These are phyloP conservation scores for Pogona vitticeps DNA, from an alignment of 2,113 vertebrate genomes.

Conservation along the genomic window DNA sequence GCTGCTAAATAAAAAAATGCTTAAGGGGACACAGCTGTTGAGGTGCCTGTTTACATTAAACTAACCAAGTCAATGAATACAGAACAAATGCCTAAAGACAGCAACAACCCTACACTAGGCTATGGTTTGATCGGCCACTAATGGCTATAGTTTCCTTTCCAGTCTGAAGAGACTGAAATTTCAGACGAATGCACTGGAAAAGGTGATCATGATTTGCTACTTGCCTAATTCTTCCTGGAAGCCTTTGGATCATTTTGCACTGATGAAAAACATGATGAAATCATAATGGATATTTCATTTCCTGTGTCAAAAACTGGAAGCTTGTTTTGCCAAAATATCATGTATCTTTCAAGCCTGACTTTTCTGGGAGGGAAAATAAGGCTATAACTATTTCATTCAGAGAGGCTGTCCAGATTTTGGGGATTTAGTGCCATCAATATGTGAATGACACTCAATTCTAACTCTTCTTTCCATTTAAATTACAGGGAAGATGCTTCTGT, in stretches of 20 bases:
- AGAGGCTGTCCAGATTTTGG: too few relatives aligned
- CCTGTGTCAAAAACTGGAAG: background rate
- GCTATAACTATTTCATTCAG: background rate
- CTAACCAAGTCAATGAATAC: conserved; percentile 70
- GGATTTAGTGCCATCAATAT: background rate
- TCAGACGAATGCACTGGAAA: conserved; percentile 31
- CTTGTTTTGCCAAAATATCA: background rate
- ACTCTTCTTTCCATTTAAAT: too few relatives aligned
- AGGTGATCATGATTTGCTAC: background rate
- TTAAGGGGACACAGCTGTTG: conserved; percentile 86
- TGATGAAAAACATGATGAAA: conserved; percentile 16
- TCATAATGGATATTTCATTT: conserved; percentile 8
- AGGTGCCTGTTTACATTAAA: conserved; percentile 80
- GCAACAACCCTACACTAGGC: conserved; percentile 37
- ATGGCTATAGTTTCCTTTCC: conserved; percentile 36
- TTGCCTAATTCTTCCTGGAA: conserved; percentile 26
- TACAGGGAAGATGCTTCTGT: too few relatives aligned
- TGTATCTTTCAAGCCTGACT: background rate
- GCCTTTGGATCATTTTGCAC: conserved; percentile 1
- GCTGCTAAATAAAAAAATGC: conserved; percentile 84
- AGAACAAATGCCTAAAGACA: conserved; percentile 74
- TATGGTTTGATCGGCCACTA: conserved; percentile 53
- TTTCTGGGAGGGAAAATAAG: background rate
- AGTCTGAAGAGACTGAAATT: background rate
- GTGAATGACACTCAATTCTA: too few relatives aligned